Percentiles rank a stretch among this genome's conserved stretches.
Evolutionary conservation across 2,113 vertebrate genomes (phyloP).

Genomic region (Alces alces): DNA sequence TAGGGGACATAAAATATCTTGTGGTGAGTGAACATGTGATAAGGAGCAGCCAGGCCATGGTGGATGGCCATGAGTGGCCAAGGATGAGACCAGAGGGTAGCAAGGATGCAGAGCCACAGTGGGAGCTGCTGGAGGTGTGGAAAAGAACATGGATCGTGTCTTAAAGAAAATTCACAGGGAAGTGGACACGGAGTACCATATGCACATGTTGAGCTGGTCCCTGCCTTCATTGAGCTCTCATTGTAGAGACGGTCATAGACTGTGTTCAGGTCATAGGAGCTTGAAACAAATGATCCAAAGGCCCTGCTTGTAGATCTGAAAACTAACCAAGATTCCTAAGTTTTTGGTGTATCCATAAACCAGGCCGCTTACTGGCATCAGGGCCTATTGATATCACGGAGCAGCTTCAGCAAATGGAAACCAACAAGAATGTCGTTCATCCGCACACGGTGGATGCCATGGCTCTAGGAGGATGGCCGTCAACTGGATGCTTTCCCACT

Average conservation of each 20-base stretch:
- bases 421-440: neutral
- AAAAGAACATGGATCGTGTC: rapidly evolving
- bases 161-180: neutral
- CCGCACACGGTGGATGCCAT: rapidly evolving
- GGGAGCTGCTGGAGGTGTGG: neutral
- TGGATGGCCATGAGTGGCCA: neutral
- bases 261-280: neutral
- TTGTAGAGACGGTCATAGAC: neutral
- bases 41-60: neutral
- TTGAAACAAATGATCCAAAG: neutral
- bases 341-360: neutral
- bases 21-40: neutral
- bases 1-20: neutral
- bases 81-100: neutral
- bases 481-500: neutral
- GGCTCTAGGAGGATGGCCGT: too few species aligned
- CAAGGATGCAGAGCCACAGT: neutral
- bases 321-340: neutral
- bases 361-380: neutral
- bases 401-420: neutral
- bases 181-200: neutral
- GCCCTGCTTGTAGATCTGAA: neutral
- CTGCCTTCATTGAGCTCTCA: neutral
- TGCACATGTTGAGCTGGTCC: neutral
- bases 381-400: neutral